Evolutionary conservation across 2,113 vertebrate species (phyloP).

Genomic region (Tenebrosternarchus preto): DNA sequence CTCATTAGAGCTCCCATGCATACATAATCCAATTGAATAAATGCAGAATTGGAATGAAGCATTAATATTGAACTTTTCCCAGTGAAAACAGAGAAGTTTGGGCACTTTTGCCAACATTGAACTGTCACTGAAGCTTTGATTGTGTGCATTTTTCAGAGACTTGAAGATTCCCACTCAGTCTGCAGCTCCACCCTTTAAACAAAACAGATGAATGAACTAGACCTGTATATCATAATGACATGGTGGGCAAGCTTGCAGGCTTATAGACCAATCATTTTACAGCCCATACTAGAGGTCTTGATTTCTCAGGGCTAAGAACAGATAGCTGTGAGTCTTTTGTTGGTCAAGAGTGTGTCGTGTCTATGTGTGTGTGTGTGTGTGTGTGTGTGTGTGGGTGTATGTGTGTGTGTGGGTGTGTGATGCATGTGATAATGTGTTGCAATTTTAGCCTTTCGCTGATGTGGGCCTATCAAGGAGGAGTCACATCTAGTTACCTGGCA

Average conservation of each 20-base stretch:
- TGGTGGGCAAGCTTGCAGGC: not conserved
- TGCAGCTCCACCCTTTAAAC: not conserved
- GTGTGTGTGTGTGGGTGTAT: slow-evolving; percentile 50
- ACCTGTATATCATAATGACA: not conserved
- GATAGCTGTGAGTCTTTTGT: no score
- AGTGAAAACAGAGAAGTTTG: slow-evolving; percentile 68
- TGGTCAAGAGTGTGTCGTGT: not conserved
- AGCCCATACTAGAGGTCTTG: not conserved
- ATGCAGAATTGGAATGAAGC: slow-evolving; percentile 72
- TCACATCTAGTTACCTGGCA: slow-evolving; percentile 83
- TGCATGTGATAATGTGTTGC: slow-evolving; percentile 41
- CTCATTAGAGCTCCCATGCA: slow-evolving; percentile 85
- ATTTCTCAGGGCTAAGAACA: not conserved
- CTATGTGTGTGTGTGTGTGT: not conserved
- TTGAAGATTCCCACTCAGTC: not conserved
- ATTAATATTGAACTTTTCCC: slow-evolving; percentile 71
- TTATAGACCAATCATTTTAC: not conserved
- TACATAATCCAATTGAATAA: slow-evolving; percentile 83
- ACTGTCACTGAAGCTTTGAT: not conserved
- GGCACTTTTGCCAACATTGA: not conserved
- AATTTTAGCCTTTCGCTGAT: slow-evolving; percentile 58
- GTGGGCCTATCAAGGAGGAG: slow-evolving; percentile 69
- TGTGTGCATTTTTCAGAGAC: slow-evolving; percentile 13
- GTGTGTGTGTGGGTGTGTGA: not conserved
- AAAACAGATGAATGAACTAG: not conserved